Evolutionary conservation across 2,888 invertebrate species (phyloP).

Genomic region (Zaprionus bogoriensis): DNA sequence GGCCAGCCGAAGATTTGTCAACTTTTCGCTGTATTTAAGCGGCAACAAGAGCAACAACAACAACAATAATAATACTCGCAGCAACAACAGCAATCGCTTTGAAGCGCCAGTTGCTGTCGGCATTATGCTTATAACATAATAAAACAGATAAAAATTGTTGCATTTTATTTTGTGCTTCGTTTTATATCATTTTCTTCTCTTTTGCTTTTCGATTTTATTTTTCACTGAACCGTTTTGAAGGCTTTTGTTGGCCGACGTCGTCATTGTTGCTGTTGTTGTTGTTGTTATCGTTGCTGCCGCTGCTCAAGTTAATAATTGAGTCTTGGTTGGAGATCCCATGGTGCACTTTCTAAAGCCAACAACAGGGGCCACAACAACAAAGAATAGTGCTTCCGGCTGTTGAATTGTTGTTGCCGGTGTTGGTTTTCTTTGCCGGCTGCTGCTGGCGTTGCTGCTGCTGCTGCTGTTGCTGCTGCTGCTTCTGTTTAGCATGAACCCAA

Average conservation of each 20-base stretch:
- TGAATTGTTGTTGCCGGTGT: conserved; percentile 23
- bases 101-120: neutral
- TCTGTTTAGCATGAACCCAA: conserved; percentile 48
- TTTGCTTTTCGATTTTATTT: neutral
- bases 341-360: conserved; percentile 39
- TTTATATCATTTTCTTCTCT: too few relatives aligned
- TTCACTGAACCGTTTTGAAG: neutral
- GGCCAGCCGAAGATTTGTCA: conserved; percentile 4
- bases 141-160: neutral
- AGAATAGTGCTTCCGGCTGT: conserved; percentile 44
- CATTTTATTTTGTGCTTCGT: conserved; percentile 2
- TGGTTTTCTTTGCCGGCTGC: conserved; percentile 21
- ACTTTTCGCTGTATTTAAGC: neutral
- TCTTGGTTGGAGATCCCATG: conserved; percentile 25
- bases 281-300: conserved; percentile 9
- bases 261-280: conserved; percentile 16
- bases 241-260: conserved; percentile 2
- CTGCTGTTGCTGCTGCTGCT: conserved; percentile 24
- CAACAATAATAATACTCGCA: too few relatives aligned
- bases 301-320: conserved; percentile 51
- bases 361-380: conserved; percentile 28
- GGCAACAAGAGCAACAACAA: neutral
- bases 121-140: too few relatives aligned
- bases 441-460: neutral
- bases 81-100: too few relatives aligned